Percentiles rank a stretch among this genome's conserved stretches.
phyloP scores from a whole-genome alignment of 1,140 invertebrate genomes.

The Caenorhabditis remanei region DNA sequence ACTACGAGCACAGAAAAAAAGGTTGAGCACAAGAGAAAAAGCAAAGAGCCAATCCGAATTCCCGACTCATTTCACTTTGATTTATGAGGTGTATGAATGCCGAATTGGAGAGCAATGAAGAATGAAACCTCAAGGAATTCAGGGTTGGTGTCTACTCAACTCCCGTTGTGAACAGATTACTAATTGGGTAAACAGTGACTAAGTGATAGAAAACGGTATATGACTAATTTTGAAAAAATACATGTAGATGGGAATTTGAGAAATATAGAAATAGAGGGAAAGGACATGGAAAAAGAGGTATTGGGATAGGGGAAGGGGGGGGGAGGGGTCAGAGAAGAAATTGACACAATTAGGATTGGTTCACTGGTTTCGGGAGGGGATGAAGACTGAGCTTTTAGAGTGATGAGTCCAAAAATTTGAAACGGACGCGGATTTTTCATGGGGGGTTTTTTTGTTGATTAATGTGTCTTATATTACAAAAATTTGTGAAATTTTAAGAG shows the following conservation, averaged over 20 bases:
- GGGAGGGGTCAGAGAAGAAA: not conserved
- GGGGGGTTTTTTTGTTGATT: too few relatives aligned
- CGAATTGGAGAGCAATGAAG: not conserved
- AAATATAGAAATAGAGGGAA: not conserved
- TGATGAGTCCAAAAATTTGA: conserved; percentile 4
- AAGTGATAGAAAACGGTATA: not conserved
- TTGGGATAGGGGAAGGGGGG: not conserved
- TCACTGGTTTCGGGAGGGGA: not conserved
- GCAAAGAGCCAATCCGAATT: conserved; percentile 13
- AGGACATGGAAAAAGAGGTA: not conserved
- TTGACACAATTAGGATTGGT: conserved; percentile 45
- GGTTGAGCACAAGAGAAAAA: not conserved
- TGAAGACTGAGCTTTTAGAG: not conserved
- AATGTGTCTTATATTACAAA: too few relatives aligned
- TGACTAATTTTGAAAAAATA: too few relatives aligned
- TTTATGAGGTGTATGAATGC: conserved; percentile 55
- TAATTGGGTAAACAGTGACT: conserved; percentile 1
- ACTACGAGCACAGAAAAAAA: not conserved
- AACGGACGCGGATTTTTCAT: too few relatives aligned
- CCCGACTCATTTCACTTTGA: conserved; percentile 49
- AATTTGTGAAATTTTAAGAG: too few relatives aligned
- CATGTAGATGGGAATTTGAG: too few relatives aligned
- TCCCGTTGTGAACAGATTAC: too few relatives aligned
- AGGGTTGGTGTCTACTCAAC: too few relatives aligned
- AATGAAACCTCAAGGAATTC: not conserved